A percentile compares a stretch with the other conserved stretches of the same genome.
These are phyloP conservation scores for Colletes latitarsis DNA, from an alignment of 1,140 invertebrate genomes.

Conservation along the genomic window DNA sequence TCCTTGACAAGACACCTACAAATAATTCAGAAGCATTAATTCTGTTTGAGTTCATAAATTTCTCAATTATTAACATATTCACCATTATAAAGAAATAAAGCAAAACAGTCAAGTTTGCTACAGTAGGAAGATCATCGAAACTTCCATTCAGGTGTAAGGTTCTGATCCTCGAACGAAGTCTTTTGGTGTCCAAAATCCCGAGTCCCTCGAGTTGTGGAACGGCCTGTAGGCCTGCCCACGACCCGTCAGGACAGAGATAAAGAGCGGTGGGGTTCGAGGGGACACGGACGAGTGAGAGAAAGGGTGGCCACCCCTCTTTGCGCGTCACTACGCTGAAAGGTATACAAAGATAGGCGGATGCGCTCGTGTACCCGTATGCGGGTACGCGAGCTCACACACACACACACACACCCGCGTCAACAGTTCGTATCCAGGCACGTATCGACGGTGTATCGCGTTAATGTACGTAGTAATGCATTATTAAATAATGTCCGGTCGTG, in stretches of 20 bases:
- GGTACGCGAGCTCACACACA: background rate
- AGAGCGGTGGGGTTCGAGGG: conserved; percentile 27
- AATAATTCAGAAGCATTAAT: too few species aligned
- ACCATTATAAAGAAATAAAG: too few species aligned
- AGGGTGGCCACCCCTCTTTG: conserved; percentile 58
- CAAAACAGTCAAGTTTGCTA: too few species aligned
- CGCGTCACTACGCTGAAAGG: conserved; percentile 68
- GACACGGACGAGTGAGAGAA: conserved; percentile 37
- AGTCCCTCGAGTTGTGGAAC: conserved; percentile 30
- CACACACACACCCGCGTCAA: conserved; percentile 9
- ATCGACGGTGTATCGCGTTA: conserved; percentile 66
- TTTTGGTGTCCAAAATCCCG: background rate
- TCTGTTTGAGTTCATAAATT: too few species aligned
- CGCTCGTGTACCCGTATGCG: conserved; percentile 5
- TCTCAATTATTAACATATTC: too few species aligned
- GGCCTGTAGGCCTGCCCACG: conserved; percentile 22
- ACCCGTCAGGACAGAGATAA: conserved; percentile 27
- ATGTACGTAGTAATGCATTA: conserved; percentile 68
- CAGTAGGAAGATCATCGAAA: too few species aligned
- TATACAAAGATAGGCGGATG: conserved; percentile 56
- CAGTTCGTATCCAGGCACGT: conserved; percentile 48
- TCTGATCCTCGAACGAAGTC: too few species aligned
- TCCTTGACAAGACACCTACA: too few species aligned
- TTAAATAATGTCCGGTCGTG: conserved; percentile 67
- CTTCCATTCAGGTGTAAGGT: too few species aligned